phyloP scores from a whole-genome alignment of 2,113 vertebrate species.

The Rattus rattus region DNA sequence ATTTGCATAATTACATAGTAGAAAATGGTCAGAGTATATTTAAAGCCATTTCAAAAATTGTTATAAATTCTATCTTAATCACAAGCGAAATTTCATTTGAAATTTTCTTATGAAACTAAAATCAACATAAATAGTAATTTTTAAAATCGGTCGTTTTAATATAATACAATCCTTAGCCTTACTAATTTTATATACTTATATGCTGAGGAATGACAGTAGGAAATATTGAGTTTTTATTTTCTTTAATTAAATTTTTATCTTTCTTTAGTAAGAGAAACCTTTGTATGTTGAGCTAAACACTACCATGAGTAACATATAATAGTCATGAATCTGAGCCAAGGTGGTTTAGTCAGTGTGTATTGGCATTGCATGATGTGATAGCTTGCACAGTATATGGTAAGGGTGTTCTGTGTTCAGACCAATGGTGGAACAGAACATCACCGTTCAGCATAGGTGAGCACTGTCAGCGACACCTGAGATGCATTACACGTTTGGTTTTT shows the following conservation, averaged over 20 bases:
- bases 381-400: not conserved
- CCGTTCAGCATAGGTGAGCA: not conserved
- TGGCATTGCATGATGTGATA: too few relatives aligned
- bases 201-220: not conserved
- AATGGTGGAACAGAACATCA: not conserved
- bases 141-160: not conserved
- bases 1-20: constrained; percentile 1
- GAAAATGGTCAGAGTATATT: not conserved
- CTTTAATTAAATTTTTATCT: not conserved
- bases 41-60: not conserved
- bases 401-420: not conserved
- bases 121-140: not conserved
- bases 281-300: not conserved
- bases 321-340: not conserved
- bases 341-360: not conserved
- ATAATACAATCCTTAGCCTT: not conserved
- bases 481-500: not conserved
- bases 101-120: not conserved
- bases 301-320: too few relatives aligned
- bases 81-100: not conserved
- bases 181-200: not conserved
- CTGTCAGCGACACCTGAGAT: not conserved
- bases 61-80: not conserved
- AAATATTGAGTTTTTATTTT: not conserved
- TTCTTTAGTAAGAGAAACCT: not conserved